Evolutionary conservation across 2,888 invertebrate species (phyloP), one percentile per base, ranked within the genome.

Genomic region (Lasioglossum figueresi): DNA sequence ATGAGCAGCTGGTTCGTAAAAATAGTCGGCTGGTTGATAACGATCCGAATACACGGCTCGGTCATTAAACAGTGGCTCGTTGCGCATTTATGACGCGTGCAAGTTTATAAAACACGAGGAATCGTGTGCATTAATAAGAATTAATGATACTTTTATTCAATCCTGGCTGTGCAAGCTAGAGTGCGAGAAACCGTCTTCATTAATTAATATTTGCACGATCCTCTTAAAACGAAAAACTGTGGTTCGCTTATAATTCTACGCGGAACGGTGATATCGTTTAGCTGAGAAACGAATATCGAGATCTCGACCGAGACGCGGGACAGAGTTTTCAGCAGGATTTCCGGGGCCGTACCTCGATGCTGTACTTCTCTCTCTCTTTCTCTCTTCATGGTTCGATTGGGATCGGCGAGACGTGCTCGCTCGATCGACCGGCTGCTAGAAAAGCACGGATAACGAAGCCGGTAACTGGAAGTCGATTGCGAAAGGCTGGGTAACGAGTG

Each of bases 371-470:
- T 52, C 23, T 52, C 52, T 63, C 2, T n/a, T n/a, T 76, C 43
- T 76, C 63, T 66, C 14, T 63, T 77, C 70, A 6, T 31, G 31
- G 40, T 27, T 75, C 43, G 75, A 34, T 75, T 40, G 59, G 63
- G 14, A 75, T 48, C 76, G 66, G 40, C 43, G 76, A 68, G 23
- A 76, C 68, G 23, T 56, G 40, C 56, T 4, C n/a, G 23, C n/a
- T 14, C 43, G 12, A 70, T 52, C n/a, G 68, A 80, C 23, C 52
- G 34, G 43, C n/a, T 16, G 45, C 4, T n/a, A 23, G 63, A 34
- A 63, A 27, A 76, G 66, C 23, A 23, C 19, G 66, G 76, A 76
- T 76, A 66, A 76, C 76, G 76, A 76, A 76, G 48, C 48, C 40
- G 34, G 66, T 76, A 76, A 76, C 76, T 45, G 77, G 37, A 16